phyloP scores from a whole-genome alignment of 2,113 vertebrate genomes.

The Bombycilla garrulus region DNA sequence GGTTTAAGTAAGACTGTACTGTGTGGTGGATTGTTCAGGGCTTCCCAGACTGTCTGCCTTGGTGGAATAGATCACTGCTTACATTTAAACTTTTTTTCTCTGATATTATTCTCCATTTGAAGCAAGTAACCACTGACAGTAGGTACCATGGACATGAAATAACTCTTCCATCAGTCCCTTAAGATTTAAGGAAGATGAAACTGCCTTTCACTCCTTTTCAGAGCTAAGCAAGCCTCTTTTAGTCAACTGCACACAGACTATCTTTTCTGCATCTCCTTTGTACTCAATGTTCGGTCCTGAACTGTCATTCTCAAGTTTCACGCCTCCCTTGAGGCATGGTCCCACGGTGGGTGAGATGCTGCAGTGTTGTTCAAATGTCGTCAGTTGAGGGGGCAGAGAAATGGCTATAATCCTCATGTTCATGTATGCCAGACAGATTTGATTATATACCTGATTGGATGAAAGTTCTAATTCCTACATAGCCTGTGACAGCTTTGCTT shows the following conservation, averaged over 20 bases:
- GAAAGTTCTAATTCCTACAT: neutral
- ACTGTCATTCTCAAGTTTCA: neutral
- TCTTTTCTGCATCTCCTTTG: neutral
- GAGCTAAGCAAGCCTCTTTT: neutral
- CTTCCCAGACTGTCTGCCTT: neutral
- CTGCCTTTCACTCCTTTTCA: neutral
- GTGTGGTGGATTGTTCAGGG: neutral
- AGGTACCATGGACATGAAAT: neutral
- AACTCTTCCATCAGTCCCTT: neutral
- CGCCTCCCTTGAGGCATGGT: neutral
- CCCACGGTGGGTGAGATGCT: neutral
- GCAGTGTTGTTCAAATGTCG: neutral
- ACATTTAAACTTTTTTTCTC: neutral
- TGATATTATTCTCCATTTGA: neutral
- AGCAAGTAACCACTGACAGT: neutral
- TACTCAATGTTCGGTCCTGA: neutral
- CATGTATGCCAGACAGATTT: accelerated
- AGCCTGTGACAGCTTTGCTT: neutral
- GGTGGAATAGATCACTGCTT: neutral
- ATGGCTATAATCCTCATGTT: neutral
- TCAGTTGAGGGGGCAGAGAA: neutral
- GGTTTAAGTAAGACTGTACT: neutral
- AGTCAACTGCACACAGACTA: neutral
- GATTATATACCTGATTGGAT: neutral
- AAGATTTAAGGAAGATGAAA: neutral